phyloP scores from a whole-genome alignment of 2,113 vertebrate species.

The Antechinus flavipes region DNA sequence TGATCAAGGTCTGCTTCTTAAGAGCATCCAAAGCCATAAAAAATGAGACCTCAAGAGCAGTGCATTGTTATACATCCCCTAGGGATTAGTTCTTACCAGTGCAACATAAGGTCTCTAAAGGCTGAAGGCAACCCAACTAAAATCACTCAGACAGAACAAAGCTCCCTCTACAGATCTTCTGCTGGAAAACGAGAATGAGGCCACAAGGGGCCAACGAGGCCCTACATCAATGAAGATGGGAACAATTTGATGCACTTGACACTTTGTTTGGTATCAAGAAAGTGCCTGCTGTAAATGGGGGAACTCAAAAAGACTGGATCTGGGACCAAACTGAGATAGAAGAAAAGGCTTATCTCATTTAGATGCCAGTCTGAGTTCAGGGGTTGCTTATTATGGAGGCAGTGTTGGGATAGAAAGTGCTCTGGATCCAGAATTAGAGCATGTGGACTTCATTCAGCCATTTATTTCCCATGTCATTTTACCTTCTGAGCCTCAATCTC shows the following conservation, averaged over 20 bases:
- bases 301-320: not conserved
- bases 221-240: not conserved
- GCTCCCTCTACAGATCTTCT: not conserved
- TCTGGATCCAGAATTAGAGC: too few species aligned
- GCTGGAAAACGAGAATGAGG: not conserved
- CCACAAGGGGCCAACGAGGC: not conserved
- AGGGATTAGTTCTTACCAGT: not conserved
- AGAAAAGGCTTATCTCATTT: not conserved
- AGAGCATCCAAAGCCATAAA: not conserved
- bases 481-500: too few species aligned
- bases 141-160: not conserved
- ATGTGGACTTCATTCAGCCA: too few species aligned
- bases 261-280: not conserved
- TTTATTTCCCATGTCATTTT: too few species aligned
- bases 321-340: not conserved
- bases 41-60: not conserved
- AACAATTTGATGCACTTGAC: not conserved
- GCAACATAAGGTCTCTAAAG: not conserved
- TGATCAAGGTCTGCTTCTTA: not conserved
- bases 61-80: not conserved
- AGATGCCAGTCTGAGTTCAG: not conserved
- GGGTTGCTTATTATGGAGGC: not conserved
- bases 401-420: too few species aligned
- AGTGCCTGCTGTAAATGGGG: not conserved
- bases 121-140: not conserved